Evolutionary conservation across 2,888 invertebrate genomes (phyloP), one percentile per base, ranked within the genome.

Genomic region (Mallateleia sp.): DNA sequence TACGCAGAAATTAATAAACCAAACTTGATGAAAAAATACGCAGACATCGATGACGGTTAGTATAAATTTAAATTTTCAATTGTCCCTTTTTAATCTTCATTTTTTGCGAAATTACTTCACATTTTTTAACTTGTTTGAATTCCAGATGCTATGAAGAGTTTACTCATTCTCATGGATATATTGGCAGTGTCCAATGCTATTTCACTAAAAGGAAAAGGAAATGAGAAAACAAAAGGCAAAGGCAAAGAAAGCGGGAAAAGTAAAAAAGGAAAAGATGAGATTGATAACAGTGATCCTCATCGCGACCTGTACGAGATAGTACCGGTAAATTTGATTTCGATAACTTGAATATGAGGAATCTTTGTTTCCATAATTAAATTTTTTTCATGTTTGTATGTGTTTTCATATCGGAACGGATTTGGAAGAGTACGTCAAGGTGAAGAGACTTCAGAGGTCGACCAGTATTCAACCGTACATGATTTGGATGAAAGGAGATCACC

Each of bases 401-500:
- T 58, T 72, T 45, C 67, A 83, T 77, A 45, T 45, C 20, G 54
- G 62, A n/a, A 77, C 75, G 2, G 62, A 77, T 71, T 50, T 77
- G 7, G 62, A 77, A 14, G 25, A 66, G 18, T 62, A 24, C 24
- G 52, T 71, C 9, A 38, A 58, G 38, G 54, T 50, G 15, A 75
- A 60, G 50, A 32, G 62, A 50, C 50, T 32, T 25, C 50, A 75
- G 9, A 22, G 67, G 14, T 62, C 42, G 62, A 14, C 42, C 22
- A 69, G 64, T 50, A 45, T 78, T 54, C 69, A 86, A 42, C 79
- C 79, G 1, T 79, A 72, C 45, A 78, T 82, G 15, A 54, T 86
- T 45, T 54, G 54, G 22, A 54, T 82, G 28, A 72, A 42, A 42
- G 72, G 60, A 34, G 58, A 82, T 56, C 24, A 52, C 0, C 20